Evolutionary conservation across 2,797 vertebrate species (phyloP), one percentile per base, ranked within the genome.

Genomic region (Sciaenops ocellatus): DNA sequence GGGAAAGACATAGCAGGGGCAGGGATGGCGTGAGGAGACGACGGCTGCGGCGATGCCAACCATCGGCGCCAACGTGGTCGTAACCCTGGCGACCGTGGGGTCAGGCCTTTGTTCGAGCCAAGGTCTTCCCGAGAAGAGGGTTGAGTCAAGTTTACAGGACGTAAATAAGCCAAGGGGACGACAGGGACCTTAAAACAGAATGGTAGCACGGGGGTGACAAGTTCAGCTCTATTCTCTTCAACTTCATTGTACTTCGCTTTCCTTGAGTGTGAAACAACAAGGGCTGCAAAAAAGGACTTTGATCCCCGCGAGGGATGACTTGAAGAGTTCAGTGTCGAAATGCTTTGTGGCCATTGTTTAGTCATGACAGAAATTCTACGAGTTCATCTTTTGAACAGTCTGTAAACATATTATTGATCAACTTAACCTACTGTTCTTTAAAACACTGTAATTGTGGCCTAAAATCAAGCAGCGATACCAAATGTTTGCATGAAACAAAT

Each of bases 91-190:
- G 85, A 83, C 72, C 51, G 77, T 5, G 50, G 89, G 88, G 90
- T 92, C 90, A 87, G 80, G 85, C 86, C 85, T 93, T 93, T 94
- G 92, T 93, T 92, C 46, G 5, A 85, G 87, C 78, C 87, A 88
- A 92, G 91, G 92, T 87, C 89, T 89, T 88, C 82, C 80, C 73
- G 64, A 70, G 83, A 79, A 88, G 79, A 78, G 83, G 90, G 90
- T 85, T 85, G 90, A 82, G 83, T 73, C 65, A 9, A 88, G 91
- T 89, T 91, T 90, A 92, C 91, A 91, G 93, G 93, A 93, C 88
- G 86, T 90, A 82, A 90, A 87, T 82, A 85, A 89, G 87, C 83
- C 73, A 17, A 83, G 56, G 76, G 80, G 86, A 84, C 84, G 79
- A 83, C 82, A 47, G 89, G 86, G 90, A 92, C 87, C 84, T 82